Evolutionary conservation across 2,888 invertebrate genomes (phyloP).

Genomic region (Dexiosoma caninum): DNA sequence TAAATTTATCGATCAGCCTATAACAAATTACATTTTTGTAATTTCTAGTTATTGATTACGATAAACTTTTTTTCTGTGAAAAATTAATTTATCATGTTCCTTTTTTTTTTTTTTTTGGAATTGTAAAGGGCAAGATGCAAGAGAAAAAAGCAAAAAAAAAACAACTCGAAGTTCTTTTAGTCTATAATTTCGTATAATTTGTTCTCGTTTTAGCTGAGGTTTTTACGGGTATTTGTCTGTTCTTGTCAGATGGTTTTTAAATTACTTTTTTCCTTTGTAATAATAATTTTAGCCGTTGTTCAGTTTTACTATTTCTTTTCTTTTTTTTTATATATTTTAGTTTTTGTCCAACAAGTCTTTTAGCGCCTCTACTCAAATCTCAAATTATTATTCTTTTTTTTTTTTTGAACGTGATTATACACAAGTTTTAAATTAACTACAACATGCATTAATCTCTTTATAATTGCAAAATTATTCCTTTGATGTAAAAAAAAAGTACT

Average conservation of each 20-base stretch:
- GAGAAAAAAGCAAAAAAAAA: too few species aligned
- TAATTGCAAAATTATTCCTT: slow-evolving; percentile 73
- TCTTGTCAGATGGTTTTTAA: slow-evolving; percentile 53
- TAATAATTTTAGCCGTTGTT: slow-evolving; percentile 44
- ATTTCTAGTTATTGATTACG: slow-evolving; percentile 36
- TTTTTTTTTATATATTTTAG: slow-evolving; percentile 8
- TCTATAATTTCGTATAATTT: slow-evolving; percentile 60
- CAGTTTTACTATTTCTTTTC: not conserved
- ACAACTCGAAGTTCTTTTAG: slow-evolving; percentile 22
- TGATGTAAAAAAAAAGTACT: slow-evolving; percentile 13
- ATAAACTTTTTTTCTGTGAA: not conserved
- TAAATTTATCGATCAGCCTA: slow-evolving; percentile 4
- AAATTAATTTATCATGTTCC: slow-evolving; percentile 47
- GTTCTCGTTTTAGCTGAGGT: slow-evolving; percentile 20
- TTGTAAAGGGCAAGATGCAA: slow-evolving; percentile 37
- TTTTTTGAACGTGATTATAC: slow-evolving; percentile 34
- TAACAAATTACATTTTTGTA: slow-evolving; percentile 29
- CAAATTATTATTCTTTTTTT: slow-evolving; percentile 44
- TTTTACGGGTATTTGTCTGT: slow-evolving; percentile 19
- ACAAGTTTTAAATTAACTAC: slow-evolving; percentile 55
- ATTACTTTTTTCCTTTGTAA: slow-evolving; percentile 52
- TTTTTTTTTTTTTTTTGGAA: not conserved
- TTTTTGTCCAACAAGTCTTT: slow-evolving; percentile 51
- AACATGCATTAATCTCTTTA: slow-evolving; percentile 72
- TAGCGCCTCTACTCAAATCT: slow-evolving; percentile 54